phyloP scores from a whole-genome alignment of 2,113 vertebrate genomes.

The Salvator merianae region DNA sequence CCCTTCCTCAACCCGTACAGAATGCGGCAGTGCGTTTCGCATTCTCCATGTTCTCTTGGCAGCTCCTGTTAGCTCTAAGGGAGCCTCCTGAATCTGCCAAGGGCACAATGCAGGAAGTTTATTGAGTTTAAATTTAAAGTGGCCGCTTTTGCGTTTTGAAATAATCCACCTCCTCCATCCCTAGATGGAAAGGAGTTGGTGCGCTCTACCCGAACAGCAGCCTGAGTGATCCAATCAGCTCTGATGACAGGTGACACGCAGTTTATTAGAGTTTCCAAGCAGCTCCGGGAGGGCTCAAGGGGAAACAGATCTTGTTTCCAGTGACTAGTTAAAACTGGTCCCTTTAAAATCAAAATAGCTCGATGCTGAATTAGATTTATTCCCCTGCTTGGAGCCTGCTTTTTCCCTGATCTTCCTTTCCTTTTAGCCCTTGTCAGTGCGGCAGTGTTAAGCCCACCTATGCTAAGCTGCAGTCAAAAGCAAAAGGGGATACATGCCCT shows the following conservation, averaged over 20 bases:
- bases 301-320: conserved; percentile 54
- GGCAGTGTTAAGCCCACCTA: not conserved
- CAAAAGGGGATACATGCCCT: not conserved
- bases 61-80: too few species aligned
- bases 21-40: too few species aligned
- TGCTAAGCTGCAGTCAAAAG: not conserved
- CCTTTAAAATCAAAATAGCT: conserved; percentile 14
- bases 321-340: conserved; percentile 21
- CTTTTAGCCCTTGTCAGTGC: too few species aligned
- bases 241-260: conserved; percentile 55
- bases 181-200: not conserved
- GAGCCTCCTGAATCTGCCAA: not conserved
- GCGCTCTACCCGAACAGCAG: conserved; percentile 34
- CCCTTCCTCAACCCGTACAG: too few species aligned
- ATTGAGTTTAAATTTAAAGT: conserved; percentile 45
- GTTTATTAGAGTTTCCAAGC: conserved; percentile 58
- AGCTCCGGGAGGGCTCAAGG: conserved; percentile 45
- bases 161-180: conserved; percentile 7
- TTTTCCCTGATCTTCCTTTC: not conserved
- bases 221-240: conserved; percentile 51
- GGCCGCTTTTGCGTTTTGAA: conserved; percentile 34
- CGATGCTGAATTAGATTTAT: conserved; percentile 40
- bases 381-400: not conserved
- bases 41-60: too few species aligned
- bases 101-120: not conserved